A percentile compares a stretch with the other conserved stretches of the same genome.
Evolutionary conservation across 2,888 invertebrate genomes (phyloP).

Genomic region (Pterostichus niger): DNA sequence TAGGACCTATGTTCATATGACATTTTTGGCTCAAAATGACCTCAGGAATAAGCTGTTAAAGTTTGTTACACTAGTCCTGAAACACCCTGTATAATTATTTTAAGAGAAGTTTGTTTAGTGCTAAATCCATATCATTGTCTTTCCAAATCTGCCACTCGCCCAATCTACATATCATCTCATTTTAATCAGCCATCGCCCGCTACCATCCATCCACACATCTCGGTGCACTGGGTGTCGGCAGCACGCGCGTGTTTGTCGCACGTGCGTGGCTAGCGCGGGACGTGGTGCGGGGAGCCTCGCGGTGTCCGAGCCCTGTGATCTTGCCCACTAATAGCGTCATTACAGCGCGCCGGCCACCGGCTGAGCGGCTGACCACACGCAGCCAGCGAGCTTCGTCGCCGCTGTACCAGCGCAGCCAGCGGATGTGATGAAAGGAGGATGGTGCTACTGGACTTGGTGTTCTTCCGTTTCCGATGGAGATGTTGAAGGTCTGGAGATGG

Average conservation of each 20-base stretch:
- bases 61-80: too few relatives aligned
- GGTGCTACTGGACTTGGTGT: not conserved
- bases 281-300: constrained; percentile 31
- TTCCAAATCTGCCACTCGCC: too few relatives aligned
- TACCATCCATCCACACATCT: not conserved
- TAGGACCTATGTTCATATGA: too few relatives aligned
- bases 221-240: constrained; percentile 1
- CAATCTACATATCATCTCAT: not conserved
- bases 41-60: too few relatives aligned
- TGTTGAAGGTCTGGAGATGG: too few relatives aligned
- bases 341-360: constrained; percentile 68
- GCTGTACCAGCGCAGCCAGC: not conserved
- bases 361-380: constrained; percentile 48
- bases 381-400: not conserved
- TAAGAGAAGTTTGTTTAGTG: too few relatives aligned
- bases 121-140: too few relatives aligned
- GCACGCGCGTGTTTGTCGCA: constrained; percentile 46
- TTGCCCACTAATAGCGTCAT: constrained; percentile 72
- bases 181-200: not conserved
- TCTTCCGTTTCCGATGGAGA: constrained; percentile 11
- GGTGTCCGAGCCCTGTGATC: constrained; percentile 72
- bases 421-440: constrained; percentile 21
- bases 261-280: constrained; percentile 41
- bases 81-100: too few relatives aligned
- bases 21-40: too few relatives aligned